Percentiles rank a stretch among this genome's conserved stretches.
phyloP scores from a whole-genome alignment of 2,113 vertebrate species.

The Tachuris rubrigastra region DNA sequence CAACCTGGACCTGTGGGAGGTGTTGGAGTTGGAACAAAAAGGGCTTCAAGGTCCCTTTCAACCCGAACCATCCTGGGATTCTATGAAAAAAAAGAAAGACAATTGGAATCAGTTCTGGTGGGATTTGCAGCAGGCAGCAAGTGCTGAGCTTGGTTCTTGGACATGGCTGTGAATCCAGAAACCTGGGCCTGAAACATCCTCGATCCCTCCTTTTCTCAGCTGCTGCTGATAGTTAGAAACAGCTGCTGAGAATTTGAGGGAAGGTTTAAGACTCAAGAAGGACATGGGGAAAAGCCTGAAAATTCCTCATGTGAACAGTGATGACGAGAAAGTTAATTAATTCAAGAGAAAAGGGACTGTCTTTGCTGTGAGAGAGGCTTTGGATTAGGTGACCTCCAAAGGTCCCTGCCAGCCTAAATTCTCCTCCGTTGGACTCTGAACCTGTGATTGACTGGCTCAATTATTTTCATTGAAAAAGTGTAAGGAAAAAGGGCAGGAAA shows the following conservation, averaged over 20 bases:
- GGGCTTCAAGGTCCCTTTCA: background rate
- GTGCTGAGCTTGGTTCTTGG: background rate
- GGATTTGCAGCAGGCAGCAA: background rate
- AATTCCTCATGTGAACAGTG: background rate
- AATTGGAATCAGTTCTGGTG: background rate
- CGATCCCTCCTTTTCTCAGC: background rate
- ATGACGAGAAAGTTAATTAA: background rate
- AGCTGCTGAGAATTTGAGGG: background rate
- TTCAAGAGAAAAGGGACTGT: background rate
- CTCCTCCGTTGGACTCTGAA: background rate
- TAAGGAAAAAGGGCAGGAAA: background rate
- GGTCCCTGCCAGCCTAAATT: background rate
- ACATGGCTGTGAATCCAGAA: background rate
- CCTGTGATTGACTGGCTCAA: background rate
- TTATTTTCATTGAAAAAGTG: background rate
- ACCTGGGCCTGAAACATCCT: background rate
- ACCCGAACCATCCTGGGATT: background rate
- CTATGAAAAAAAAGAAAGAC: background rate
- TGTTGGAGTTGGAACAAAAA: background rate
- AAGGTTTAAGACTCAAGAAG: background rate
- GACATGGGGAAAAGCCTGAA: background rate
- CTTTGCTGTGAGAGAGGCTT: background rate
- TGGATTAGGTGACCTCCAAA: background rate
- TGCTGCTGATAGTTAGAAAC: fast-evolving
- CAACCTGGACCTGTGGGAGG: background rate